Base-by-base conservation (phyloP, 2,113 vertebrate genomes). In the Ancistrus triradiatus region DNA sequence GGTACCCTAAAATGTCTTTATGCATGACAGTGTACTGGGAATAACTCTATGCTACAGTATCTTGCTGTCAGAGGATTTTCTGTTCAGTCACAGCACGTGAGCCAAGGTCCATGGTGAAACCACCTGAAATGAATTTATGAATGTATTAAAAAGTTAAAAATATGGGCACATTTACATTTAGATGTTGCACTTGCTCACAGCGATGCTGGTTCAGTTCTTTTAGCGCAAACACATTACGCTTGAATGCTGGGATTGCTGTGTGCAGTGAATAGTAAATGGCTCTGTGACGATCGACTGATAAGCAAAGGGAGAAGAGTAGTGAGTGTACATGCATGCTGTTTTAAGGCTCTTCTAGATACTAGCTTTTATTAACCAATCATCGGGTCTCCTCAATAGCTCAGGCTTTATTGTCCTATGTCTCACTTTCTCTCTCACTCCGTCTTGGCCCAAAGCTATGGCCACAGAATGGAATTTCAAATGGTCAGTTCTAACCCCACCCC, bases 71-170 rank as follows among this genome's bases (percentile, higher is more conserved):
- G n/a, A n/a, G 9, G 28, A 8, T 11, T 74, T 77, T 70, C 51
- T 68, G 64, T 68, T 79, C 68, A 61, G 81, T 73, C 74, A 70
- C 68, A 52, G 10, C 2, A 14, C 7, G 8, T 72, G 51, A 42
- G 70, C 71, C 70, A 56, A 47, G 63, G 49, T 63, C 17, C 46
- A 53, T 60, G 40, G 42, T 81, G 77, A n/a, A n/a, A n/a, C n/a
- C n/a, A 83, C 78, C 80, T 83, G 78, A 78, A 76, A 77, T 68
- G 72, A 70, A 78, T 84, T 43, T 73, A 81, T 80, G 79, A 79
- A 82, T 81, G 65, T 52, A 80, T 80, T 73, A 79, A 81, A 73
- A 75, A 67, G 47, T 73, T 61, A 56, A 59, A 15, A 21, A 59
- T 72, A 69, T 72, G 53, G 64, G 55, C 28, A 78, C 78, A 78